These are phyloP conservation scores for Oreohelix idahoensis DNA, from an alignment of 1,140 invertebrate species.

Conservation along the genomic window DNA sequence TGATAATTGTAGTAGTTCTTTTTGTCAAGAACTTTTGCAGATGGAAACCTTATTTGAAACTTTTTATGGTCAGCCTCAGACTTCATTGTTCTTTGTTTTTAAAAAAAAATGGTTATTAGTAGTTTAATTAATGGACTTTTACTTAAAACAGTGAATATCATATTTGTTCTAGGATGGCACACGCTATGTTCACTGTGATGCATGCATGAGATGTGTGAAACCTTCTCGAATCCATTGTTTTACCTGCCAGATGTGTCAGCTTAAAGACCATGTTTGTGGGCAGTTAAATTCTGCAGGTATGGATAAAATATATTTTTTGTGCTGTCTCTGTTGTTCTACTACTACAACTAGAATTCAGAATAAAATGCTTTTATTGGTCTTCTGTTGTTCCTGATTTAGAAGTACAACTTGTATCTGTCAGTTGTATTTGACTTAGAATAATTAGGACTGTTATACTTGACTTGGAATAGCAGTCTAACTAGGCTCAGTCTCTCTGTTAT, in stretches of 20 bases:
- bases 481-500: too few relatives aligned
- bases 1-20: too few relatives aligned
- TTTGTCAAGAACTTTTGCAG: too few relatives aligned
- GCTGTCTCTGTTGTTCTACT: too few relatives aligned
- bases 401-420: neutral
- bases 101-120: too few relatives aligned
- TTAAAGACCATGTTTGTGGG: conserved; percentile 55
- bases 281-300: conserved; percentile 40
- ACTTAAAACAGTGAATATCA: too few relatives aligned
- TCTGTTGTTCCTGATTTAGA: neutral
- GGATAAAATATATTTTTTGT: neutral
- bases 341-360: neutral
- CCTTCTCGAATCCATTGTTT: conserved; percentile 86
- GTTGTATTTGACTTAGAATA: neutral
- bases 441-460: neutral
- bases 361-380: neutral
- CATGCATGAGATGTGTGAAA: conserved; percentile 87
- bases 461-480: too few relatives aligned
- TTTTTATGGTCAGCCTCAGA: too few relatives aligned
- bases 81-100: too few relatives aligned
- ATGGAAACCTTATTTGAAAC: too few relatives aligned
- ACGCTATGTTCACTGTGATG: conserved; percentile 83
- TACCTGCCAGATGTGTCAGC: conserved; percentile 80
- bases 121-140: too few relatives aligned
- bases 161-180: conserved; percentile 78